Base-by-base conservation (phyloP, 2,797 vertebrate species). In the Poecilia picta region DNA sequence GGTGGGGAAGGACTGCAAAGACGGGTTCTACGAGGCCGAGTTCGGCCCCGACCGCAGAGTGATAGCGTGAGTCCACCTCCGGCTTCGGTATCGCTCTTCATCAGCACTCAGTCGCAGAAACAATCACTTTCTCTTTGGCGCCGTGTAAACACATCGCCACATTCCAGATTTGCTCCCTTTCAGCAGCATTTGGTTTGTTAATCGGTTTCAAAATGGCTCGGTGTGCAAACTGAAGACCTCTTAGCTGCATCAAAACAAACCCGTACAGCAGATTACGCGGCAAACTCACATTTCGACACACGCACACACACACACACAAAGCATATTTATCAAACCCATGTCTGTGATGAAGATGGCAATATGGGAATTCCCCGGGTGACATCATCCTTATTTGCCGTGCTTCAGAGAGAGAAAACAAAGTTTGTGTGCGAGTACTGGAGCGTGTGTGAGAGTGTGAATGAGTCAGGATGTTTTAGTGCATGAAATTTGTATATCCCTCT, bases 1-100 rank as follows among this genome's bases (percentile, higher is more conserved):
- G 88, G 98, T 99, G 87, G 98, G 98, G 46, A 99, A 98, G 88
- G 98, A 99, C 94, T 99, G 98, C 92, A 97, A 95, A 89, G 98
- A 99, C 76, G 98, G 98, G 12, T 99, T 96, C 94, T 99, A 99
- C 0, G 98, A 99, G 94, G 97, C 97, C 1, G 98, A 99, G 91
- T 99, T 99, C 46, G 98, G 97, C 36, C 97, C 97, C 0, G 98
- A 99, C 28, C 97, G 98, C 49, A 96, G 96, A 92, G 97, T 98
- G 75, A 95, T 99, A 12, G 97, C 97, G 98, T 99, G 94, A 97
- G 97, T 98, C 89, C 75, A 64, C 57, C 62, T 53, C 76, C 62
- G 41, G 72, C 16, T 45, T 45, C n/a, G n/a, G 25, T 82, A 47
- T 72, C 79, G 5, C 49, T 62, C 47, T 82, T 77, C 80, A 59